phyloP scores from a whole-genome alignment of 2,113 vertebrate genomes.

The Penelope pileata region DNA sequence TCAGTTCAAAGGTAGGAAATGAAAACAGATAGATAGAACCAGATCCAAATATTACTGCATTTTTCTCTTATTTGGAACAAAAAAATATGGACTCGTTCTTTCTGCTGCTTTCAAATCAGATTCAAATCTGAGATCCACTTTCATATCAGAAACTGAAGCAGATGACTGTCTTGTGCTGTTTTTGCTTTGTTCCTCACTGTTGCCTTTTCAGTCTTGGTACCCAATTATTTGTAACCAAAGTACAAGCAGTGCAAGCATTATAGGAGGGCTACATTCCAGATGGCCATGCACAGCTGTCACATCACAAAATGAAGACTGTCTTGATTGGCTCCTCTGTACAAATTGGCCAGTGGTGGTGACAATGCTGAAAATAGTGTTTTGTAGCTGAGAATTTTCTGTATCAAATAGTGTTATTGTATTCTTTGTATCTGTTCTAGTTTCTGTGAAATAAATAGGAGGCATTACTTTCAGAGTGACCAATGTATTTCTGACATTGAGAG shows the following conservation, averaged over 20 bases:
- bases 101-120: neutral
- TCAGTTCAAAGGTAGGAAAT: neutral
- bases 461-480: neutral
- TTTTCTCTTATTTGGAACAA: neutral
- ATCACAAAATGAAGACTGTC: too few species aligned
- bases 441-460: too few species aligned
- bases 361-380: too few species aligned
- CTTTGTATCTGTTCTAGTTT: too few species aligned
- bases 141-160: neutral
- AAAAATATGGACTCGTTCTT: neutral
- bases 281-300: too few species aligned
- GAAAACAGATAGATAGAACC: neutral
- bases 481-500: neutral
- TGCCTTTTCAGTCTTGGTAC: neutral
- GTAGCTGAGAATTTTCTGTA: too few species aligned
- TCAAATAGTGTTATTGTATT: too few species aligned
- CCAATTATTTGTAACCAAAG: neutral
- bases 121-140: neutral
- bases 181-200: neutral
- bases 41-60: neutral
- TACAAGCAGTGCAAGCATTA: neutral
- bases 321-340: too few species aligned
- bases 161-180: neutral
- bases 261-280: too few species aligned
- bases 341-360: too few species aligned